Percentiles rank a stretch among this genome's conserved stretches.
phyloP scores from a whole-genome alignment of 2,797 vertebrate genomes.

The Centroberyx gerrardi region DNA sequence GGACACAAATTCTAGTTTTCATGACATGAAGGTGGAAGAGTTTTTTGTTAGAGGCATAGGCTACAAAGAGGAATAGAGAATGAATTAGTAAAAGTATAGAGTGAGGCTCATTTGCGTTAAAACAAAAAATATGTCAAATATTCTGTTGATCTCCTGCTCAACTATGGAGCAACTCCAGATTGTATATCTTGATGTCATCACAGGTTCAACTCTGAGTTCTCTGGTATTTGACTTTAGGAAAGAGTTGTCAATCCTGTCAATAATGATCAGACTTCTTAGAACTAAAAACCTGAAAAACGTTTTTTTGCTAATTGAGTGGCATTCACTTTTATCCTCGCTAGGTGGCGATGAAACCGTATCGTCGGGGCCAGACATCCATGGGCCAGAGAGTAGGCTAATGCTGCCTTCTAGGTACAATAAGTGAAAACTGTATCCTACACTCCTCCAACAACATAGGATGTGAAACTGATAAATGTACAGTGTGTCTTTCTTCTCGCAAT shows the following conservation, averaged over 20 bases:
- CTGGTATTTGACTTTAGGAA: not conserved
- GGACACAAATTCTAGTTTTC: not conserved
- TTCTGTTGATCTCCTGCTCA: too few relatives aligned
- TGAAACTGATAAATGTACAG: too few relatives aligned
- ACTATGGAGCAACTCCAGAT: not conserved
- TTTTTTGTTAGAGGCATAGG: not conserved
- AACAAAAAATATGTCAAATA: not conserved
- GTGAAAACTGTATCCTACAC: too few relatives aligned
- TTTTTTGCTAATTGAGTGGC: not conserved
- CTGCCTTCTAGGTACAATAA: not conserved
- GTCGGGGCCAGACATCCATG: too few relatives aligned
- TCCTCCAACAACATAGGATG: too few relatives aligned
- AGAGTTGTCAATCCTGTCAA: not conserved
- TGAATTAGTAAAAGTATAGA: not conserved
- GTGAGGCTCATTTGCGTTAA: not conserved
- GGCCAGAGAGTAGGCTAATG: not conserved
- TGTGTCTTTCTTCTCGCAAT: too few relatives aligned
- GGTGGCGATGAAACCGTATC: not conserved
- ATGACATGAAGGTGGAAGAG: not conserved
- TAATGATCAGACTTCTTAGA: not conserved
- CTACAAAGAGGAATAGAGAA: not conserved
- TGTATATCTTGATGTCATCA: not conserved
- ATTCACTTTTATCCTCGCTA: not conserved
- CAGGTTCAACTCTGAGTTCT: not conserved
- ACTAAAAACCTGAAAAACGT: not conserved